A percentile compares a stretch with the other conserved stretches of the same genome.
Evolutionary conservation across 2,797 vertebrate species (phyloP).

Genomic region (Neosalanx taihuensis): DNA sequence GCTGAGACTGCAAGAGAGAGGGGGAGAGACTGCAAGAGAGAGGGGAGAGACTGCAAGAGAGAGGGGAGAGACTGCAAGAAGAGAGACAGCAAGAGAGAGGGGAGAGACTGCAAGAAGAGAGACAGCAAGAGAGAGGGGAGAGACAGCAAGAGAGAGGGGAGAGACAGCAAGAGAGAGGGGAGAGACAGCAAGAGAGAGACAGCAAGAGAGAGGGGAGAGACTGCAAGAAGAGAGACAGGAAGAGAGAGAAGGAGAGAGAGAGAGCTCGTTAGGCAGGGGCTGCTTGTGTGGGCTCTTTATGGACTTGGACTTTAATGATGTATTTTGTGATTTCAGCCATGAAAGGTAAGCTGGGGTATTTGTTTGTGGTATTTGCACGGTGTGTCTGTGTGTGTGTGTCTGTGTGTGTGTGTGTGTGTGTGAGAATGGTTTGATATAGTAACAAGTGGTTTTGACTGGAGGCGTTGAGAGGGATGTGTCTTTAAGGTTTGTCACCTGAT

Average conservation of each 20-base stretch:
- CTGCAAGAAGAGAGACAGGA: constrained; percentile 16
- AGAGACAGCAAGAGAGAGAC: constrained; percentile 4
- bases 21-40: background rate
- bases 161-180: constrained; percentile 1
- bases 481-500: background rate
- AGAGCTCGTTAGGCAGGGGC: constrained; percentile 4
- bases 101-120: constrained; percentile 7
- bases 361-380: background rate
- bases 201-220: background rate
- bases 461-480: background rate
- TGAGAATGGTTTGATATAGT: background rate
- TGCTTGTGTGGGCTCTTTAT: constrained; percentile 27
- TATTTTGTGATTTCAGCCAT: constrained; percentile 88
- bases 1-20: constrained; percentile 42
- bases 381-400: constrained; percentile 11
- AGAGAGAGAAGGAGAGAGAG: background rate
- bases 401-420: background rate
- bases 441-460: constrained; percentile 1
- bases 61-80: background rate
- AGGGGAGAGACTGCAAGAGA: constrained; percentile 13
- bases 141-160: too few species aligned
- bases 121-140: constrained; percentile 7
- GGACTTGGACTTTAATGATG: constrained; percentile 75
- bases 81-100: background rate
- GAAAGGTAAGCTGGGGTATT: constrained; percentile 78